Conservation (phyloP, 1,140 invertebrate genomes). For the Vanessa tameamea region DNA sequence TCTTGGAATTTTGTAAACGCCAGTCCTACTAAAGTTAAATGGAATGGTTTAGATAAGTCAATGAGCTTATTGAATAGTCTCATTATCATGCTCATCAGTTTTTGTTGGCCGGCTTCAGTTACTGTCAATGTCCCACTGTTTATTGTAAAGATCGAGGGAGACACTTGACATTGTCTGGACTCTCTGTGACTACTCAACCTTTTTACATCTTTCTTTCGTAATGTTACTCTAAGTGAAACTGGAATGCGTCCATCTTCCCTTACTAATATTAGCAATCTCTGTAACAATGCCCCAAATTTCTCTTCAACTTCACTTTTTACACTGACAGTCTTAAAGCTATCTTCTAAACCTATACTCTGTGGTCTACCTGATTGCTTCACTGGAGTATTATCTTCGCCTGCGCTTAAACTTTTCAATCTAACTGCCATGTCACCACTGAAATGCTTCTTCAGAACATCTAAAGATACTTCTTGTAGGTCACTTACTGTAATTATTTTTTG, state of each 20-base stretch:
- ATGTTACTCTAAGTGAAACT: constrained; percentile 85
- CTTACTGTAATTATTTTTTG: constrained; percentile 84
- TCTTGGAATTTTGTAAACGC: constrained; percentile 90
- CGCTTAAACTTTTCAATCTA: constrained; percentile 84
- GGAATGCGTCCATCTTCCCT: constrained; percentile 89
- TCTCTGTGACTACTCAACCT: constrained; percentile 84
- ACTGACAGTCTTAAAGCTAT: constrained; percentile 86
- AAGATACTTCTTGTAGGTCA: constrained; percentile 84
- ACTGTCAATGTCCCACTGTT: constrained; percentile 79
- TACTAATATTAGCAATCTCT: constrained; percentile 85
- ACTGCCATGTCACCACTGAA: constrained; percentile 85
- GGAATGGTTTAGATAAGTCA: constrained; percentile 86
- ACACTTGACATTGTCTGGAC: constrained; percentile 86
- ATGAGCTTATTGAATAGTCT: constrained; percentile 88
- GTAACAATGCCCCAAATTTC: constrained; percentile 84
- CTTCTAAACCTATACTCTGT: constrained; percentile 87
- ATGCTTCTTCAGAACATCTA: constrained; percentile 81
- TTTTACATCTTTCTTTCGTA: constrained; percentile 84
- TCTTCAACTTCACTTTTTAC: constrained; percentile 86
- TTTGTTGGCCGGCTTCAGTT: constrained; percentile 82
- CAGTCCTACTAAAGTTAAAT: constrained; percentile 88
- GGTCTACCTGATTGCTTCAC: constrained; percentile 87
- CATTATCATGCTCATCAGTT: constrained; percentile 86
- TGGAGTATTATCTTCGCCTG: constrained; percentile 85
- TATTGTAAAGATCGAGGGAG: constrained; percentile 83